Evolutionary conservation across 2,797 vertebrate genomes (phyloP), one percentile per base, ranked within the genome.

Genomic region (Craterocephalus amniculus): DNA sequence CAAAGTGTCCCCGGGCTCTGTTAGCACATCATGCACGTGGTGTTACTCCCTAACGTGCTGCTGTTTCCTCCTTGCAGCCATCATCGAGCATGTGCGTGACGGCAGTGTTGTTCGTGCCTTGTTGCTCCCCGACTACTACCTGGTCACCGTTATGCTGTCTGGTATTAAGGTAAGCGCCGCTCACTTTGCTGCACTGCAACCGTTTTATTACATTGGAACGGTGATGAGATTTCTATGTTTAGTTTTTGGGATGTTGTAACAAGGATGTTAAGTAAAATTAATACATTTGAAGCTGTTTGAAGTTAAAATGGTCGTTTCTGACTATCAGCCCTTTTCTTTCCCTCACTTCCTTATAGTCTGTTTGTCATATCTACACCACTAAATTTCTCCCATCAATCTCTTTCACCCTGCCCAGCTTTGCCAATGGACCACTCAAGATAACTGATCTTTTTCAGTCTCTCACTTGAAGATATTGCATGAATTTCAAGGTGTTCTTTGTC

Each of bases 121-220:
- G 70, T 96, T 99, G n/a, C 96, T 99, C 27, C 98, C 97, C 0
- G 97, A 98, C 81, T 84, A 95, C 90, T 96, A 98, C 92, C 91
- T 99, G 93, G 97, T 99, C 56, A 99, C 97, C 0, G 96, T 99
- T 78, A 98, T 99, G 97, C 94, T 99, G 72, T 99, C 98, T 29
- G 97, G 97, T 81, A 80, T 99, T 68, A 99, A 99, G 97, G 98
- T 98, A 94, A 94, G 92, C 34, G 4, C 27, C 51, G 1, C 56
- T 72, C 57, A 36, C 48, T 26, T 8, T 1, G 38, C n/a, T 57
- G 22, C 35, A 40, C 45, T 31, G n/a, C 24, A 57, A 29, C 5
- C 5, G 13, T 26, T 16, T 67, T 0, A 8, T 26, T 27, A 5
- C 32, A 22, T 40, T 32, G 18, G 31, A 24, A 58, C n/a, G 8